A percentile compares a stretch with the other conserved stretches of the same genome.
Conservation (phyloP, 2,113 vertebrate species). For the Ginglymostoma cirratum region DNA sequence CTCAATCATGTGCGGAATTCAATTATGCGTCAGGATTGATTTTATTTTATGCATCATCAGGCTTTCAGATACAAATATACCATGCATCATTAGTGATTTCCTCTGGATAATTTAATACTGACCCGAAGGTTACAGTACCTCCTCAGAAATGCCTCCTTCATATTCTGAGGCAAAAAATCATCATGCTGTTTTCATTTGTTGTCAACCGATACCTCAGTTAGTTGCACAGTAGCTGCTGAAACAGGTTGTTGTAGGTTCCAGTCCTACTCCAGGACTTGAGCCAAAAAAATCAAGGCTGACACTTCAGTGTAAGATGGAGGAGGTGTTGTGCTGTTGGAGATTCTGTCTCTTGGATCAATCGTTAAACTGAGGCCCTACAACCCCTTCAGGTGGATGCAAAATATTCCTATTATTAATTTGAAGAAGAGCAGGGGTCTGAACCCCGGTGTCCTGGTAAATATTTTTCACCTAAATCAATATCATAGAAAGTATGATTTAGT, state of each 20-base stretch:
- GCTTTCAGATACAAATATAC: not conserved
- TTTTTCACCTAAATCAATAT: too few species aligned
- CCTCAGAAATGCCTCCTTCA: not conserved
- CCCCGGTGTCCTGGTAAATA: too few species aligned
- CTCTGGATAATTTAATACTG: not conserved
- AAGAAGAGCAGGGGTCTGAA: too few species aligned
- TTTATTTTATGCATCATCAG: not conserved
- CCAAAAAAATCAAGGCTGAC: not conserved
- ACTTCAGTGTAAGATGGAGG: not conserved
- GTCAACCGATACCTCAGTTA: not conserved
- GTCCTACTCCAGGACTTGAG: not conserved
- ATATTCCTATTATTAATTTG: too few species aligned
- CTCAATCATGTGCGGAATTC: not conserved
- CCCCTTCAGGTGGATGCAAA: too few species aligned
- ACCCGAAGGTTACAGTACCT: not conserved
- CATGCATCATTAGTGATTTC: not conserved
- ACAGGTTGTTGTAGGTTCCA: not conserved
- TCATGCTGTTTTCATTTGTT: not conserved
- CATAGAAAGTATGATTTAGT: too few species aligned
- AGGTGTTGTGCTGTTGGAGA: too few species aligned
- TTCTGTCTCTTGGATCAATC: too few species aligned
- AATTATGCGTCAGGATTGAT: not conserved
- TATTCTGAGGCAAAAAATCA: not conserved
- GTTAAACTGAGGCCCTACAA: too few species aligned
- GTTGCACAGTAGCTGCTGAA: not conserved